A percentile compares a stretch with the other conserved stretches of the same genome.
phyloP scores from a whole-genome alignment of 1,140 invertebrate species.

The Chrysomallon squamiferum region DNA sequence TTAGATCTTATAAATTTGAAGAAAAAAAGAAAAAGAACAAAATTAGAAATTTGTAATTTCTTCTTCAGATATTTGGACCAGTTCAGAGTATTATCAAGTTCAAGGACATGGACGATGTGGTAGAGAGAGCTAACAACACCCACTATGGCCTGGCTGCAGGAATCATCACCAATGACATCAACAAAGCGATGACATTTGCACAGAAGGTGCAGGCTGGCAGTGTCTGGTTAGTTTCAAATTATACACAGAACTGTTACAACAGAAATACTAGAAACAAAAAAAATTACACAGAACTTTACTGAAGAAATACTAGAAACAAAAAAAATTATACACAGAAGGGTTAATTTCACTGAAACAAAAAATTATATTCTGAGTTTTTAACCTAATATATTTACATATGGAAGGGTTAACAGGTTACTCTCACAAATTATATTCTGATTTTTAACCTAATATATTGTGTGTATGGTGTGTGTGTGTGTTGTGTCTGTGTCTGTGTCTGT shows the following conservation, averaged over 20 bases:
- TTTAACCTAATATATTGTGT: too few species aligned
- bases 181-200: conserved; percentile 66
- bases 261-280: not conserved
- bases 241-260: not conserved
- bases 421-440: too few species aligned
- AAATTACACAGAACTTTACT: not conserved
- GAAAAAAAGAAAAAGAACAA: too few species aligned
- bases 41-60: too few species aligned
- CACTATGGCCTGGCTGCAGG: conserved; percentile 87
- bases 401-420: not conserved
- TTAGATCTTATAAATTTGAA: too few species aligned
- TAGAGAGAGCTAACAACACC: conserved; percentile 86
- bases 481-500: too few species aligned
- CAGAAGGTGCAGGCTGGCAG: conserved; percentile 79
- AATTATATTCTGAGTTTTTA: not conserved
- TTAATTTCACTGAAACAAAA: not conserved
- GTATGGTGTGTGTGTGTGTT: too few species aligned
- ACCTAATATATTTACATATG: not conserved
- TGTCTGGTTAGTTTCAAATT: conserved; percentile 73
- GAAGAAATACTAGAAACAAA: not conserved
- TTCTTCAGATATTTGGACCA: conserved; percentile 85
- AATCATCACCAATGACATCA: conserved; percentile 85
- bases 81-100: conserved; percentile 91
- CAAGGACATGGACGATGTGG: conserved; percentile 83
- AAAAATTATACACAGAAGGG: not conserved